Evolutionary conservation across 2,797 vertebrate species (phyloP).

Genomic region (Parambassis ranga): DNA sequence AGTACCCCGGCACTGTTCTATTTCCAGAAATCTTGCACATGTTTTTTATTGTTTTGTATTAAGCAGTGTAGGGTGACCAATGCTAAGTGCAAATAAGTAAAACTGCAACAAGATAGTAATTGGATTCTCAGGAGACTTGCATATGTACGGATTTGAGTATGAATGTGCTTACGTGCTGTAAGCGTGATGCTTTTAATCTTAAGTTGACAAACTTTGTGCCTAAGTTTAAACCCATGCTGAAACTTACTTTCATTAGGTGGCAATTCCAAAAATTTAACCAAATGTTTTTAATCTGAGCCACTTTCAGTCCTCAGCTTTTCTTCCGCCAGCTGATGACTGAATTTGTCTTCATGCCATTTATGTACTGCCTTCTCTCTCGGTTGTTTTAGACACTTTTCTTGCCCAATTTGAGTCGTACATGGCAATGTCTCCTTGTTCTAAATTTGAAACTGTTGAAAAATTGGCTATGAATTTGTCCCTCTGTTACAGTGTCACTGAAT

Average conservation of each 20-base stretch:
- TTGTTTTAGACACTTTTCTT: slow-evolving; percentile 20
- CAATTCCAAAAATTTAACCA: slow-evolving; percentile 35
- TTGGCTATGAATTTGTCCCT: slow-evolving; percentile 78
- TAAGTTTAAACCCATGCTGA: slow-evolving; percentile 51
- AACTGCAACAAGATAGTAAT: slow-evolving; percentile 42
- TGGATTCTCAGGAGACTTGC: slow-evolving; percentile 70
- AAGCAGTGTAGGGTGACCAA: slow-evolving; percentile 81
- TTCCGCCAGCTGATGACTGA: slow-evolving; percentile 71
- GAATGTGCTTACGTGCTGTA: slow-evolving; percentile 31
- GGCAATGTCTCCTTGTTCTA: slow-evolving; percentile 65
- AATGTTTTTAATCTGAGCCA: slow-evolving; percentile 29
- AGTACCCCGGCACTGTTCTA: slow-evolving; percentile 82
- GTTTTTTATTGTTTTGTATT: slow-evolving; percentile 81
- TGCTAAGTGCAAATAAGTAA: slow-evolving; percentile 67
- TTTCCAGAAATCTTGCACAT: slow-evolving; percentile 84
- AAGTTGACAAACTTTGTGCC: slow-evolving; percentile 59
- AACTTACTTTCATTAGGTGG: slow-evolving; percentile 32
- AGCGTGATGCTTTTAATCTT: slow-evolving; percentile 15
- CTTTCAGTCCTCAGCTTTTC: slow-evolving; percentile 62
- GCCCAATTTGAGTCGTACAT: slow-evolving; percentile 45
- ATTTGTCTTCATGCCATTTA: slow-evolving; percentile 10
- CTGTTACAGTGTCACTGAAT: slow-evolving; percentile 57
- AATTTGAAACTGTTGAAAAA: slow-evolving; percentile 58
- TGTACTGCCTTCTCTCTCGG: slow-evolving; percentile 17
- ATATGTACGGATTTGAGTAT: slow-evolving; percentile 46